Percentiles rank a stretch among this genome's conserved stretches.
Conservation (phyloP, 2,888 invertebrate species). For the Agrotis puta region DNA sequence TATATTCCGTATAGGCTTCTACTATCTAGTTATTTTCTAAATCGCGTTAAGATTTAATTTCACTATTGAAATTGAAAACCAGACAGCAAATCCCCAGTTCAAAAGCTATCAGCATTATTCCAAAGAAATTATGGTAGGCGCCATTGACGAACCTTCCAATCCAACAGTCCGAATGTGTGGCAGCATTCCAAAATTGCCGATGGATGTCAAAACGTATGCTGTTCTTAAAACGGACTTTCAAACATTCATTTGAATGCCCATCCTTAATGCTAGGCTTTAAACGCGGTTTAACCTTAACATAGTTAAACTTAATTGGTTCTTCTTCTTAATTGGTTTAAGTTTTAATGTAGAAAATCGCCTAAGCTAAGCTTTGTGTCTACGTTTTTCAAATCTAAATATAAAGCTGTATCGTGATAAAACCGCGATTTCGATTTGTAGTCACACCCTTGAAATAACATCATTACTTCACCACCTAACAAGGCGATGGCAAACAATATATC, state of each 20-base stretch:
- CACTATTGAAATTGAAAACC: not conserved
- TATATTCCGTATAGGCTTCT: no score
- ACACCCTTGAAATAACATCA: conserved; percentile 15
- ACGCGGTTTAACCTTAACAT: not conserved
- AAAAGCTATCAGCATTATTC: not conserved
- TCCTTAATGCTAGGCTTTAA: not conserved
- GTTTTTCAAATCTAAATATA: not conserved
- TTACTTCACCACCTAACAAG: conserved; percentile 9
- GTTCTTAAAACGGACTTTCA: no score
- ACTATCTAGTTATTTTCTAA: not conserved
- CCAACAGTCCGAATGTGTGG: no score
- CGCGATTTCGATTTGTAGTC: not conserved
- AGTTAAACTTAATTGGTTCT: no score
- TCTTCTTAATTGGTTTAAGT: not conserved
- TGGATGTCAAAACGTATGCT: no score
- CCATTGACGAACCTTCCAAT: no score
- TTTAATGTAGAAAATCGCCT: not conserved
- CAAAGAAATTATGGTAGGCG: not conserved
- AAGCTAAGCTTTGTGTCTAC: not conserved
- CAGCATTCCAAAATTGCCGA: no score
- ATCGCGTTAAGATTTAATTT: not conserved
- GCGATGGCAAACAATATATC: conserved; percentile 15
- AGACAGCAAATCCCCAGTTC: not conserved
- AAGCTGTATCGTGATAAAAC: not conserved
- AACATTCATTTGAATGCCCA: no score